Evolutionary conservation across 2,888 invertebrate genomes (phyloP), one percentile per base, ranked within the genome.

Genomic region (Empis stercorea): DNA sequence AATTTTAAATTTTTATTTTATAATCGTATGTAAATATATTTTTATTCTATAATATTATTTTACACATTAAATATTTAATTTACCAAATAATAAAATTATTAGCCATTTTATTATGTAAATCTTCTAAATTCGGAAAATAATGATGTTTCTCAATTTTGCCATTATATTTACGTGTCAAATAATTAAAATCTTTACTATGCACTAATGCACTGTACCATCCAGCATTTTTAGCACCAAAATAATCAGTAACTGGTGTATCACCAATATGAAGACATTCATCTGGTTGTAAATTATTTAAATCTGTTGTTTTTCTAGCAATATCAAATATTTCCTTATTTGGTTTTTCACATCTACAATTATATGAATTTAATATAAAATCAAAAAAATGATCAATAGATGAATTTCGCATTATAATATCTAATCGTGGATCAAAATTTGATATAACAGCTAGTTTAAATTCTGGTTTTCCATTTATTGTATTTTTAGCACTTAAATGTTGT

Each of bases 371-470:
- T 40, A 91, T 73, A 70, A 93, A 93, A 54, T 84, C 75, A 67
- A 94, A 88, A 61, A 80, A 80, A 45, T 79, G 70, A 44, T 74
- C 62, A n/a, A 93, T 65, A 47, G 75, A 76, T 34, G 83, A 72
- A 56, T 79, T 80, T 13, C 68, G 56, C 45, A 94, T 71, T 52
- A 92, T 76, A 6, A 73, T 70, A 50, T 78, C 73, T 3, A 94
- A 70, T 30, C 92, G 74, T 30, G 87, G 84, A 71, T 94, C 94
- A 70, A 84, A 89, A 68, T 94, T 94, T 7, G 93, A 89, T 54
- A 94, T 80, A 0, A 91, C 77, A 4, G 91, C 93, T 39, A 91
- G 55, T 10, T 56, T 54, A 43, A 61, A 59, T 6, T 59, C 58
- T 9, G 54, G 46, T 11, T 57, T 50, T n/a, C 30, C 40, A 36